Evolutionary conservation across 2,113 vertebrate genomes (phyloP).

Genomic region (Stegostoma tigrinum): DNA sequence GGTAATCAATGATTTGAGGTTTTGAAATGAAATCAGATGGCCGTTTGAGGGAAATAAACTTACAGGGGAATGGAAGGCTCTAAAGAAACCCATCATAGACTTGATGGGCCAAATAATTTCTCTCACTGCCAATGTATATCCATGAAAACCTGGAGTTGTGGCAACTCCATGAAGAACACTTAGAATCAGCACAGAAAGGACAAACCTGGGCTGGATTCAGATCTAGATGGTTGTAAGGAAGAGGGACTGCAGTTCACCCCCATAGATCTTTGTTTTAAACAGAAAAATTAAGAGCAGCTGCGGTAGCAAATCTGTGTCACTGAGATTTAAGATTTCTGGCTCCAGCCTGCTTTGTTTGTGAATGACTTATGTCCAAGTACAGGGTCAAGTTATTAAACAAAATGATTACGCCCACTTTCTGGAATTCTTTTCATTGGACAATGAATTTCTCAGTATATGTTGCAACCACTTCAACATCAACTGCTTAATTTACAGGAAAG

Average conservation of each 20-base stretch:
- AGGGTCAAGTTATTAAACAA: not conserved
- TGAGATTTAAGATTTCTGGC: not conserved
- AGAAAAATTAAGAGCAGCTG: not conserved
- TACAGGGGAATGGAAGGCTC: not conserved
- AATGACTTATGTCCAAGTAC: not conserved
- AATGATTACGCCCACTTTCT: not conserved
- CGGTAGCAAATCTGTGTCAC: not conserved
- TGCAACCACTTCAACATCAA: not conserved
- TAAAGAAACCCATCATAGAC: not conserved
- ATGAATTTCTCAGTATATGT: not conserved
- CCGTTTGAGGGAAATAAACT: not conserved
- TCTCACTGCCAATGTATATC: not conserved
- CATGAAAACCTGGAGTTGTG: not conserved
- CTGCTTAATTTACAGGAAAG: not conserved
- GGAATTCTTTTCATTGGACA: not conserved
- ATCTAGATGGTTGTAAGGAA: not conserved
- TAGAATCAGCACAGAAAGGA: not conserved
- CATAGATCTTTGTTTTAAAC: not conserved
- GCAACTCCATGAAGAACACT: not conserved
- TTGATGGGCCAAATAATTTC: not conserved
- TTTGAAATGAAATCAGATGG: not conserved
- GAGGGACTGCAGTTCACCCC: not conserved
- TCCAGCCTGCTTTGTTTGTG: not conserved
- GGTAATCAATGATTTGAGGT: too few relatives aligned
- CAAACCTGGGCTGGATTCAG: not conserved